A percentile compares a stretch with the other conserved stretches of the same genome.
Conservation (phyloP, 2,797 vertebrate species). For the Microchirus variegatus region DNA sequence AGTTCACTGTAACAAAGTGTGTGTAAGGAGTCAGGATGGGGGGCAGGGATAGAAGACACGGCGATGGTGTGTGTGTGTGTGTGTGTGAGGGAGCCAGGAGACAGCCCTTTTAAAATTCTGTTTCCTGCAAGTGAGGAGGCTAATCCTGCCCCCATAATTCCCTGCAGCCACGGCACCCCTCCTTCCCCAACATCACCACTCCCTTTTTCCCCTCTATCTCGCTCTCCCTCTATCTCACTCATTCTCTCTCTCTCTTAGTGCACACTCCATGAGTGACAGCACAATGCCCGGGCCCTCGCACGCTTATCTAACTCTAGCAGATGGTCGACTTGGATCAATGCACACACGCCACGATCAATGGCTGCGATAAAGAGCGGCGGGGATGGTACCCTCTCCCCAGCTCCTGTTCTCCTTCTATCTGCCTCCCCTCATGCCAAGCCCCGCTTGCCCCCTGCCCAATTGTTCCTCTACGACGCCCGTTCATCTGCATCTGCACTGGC, state of each 20-base stretch:
- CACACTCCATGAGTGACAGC: slow-evolving; percentile 97
- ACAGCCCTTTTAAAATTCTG: slow-evolving; percentile 99
- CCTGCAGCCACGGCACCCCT: slow-evolving; percentile 99
- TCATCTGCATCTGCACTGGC: slow-evolving; percentile 83
- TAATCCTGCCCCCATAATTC: slow-evolving; percentile 99
- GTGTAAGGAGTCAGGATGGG: slow-evolving; percentile 68
- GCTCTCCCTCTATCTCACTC: slow-evolving; percentile 74
- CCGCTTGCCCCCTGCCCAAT: slow-evolving; percentile 80
- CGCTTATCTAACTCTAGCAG: slow-evolving; percentile 99
- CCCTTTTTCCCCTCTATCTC: slow-evolving; percentile 82
- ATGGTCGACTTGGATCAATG: slow-evolving; percentile 99
- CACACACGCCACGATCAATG: slow-evolving; percentile 99
- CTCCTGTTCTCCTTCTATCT: slow-evolving; percentile 77
- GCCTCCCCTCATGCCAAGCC: slow-evolving; percentile 80
- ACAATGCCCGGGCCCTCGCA: slow-evolving; percentile 99
- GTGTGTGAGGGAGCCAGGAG: slow-evolving; percentile 82
- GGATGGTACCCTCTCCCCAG: slow-evolving; percentile 92
- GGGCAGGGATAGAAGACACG: slow-evolving; percentile 66
- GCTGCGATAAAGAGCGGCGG: slow-evolving; percentile 99
- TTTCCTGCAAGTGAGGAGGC: slow-evolving; percentile 99
- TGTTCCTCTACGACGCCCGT: slow-evolving; percentile 75
- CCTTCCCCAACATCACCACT: slow-evolving; percentile 88
- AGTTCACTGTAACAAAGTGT: slow-evolving; percentile 71
- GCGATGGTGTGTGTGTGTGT: slow-evolving; percentile 56
- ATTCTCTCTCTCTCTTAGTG: slow-evolving; percentile 76